A percentile compares a stretch with the other conserved stretches of the same genome.
phyloP scores from a whole-genome alignment of 1,140 invertebrate species.

The Cephus cinctus region DNA sequence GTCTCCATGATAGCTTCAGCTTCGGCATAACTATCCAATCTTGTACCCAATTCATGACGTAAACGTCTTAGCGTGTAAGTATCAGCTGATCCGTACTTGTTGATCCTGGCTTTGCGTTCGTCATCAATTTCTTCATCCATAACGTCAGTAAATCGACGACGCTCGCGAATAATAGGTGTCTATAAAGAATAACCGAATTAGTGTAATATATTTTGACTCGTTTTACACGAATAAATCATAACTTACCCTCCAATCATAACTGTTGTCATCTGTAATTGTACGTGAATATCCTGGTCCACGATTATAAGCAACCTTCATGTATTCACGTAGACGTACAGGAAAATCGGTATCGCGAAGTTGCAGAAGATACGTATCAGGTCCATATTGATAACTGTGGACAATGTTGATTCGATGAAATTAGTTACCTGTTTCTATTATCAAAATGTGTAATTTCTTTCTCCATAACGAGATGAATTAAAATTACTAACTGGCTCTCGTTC shows the following conservation, averaged over 20 bases:
- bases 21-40: conserved; percentile 79
- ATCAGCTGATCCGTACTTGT: conserved; percentile 72
- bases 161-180: conserved; percentile 84
- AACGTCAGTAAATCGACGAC: conserved; percentile 88
- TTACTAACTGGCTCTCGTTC: conserved; percentile 84
- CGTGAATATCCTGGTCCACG: conserved; percentile 68
- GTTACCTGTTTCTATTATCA: conserved; percentile 4
- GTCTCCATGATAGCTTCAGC: conserved; percentile 80
- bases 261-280: conserved; percentile 65
- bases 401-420: not conserved
- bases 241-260: conserved; percentile 75
- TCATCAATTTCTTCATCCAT: conserved; percentile 97
- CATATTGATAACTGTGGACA: conserved; percentile 82
- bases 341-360: conserved; percentile 91
- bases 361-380: conserved; percentile 92
- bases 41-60: conserved; percentile 76
- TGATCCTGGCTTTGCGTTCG: conserved; percentile 78
- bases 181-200: conserved; percentile 38
- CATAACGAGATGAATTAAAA: conserved; percentile 4
- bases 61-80: conserved; percentile 71
- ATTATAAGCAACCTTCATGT: conserved; percentile 86
- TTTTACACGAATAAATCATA: not conserved
- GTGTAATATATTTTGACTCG: not conserved
- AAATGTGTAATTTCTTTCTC: not conserved
- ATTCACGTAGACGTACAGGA: conserved; percentile 84